Base-by-base conservation (phyloP, 2,888 invertebrate species). In the Pheosia gnoma region DNA sequence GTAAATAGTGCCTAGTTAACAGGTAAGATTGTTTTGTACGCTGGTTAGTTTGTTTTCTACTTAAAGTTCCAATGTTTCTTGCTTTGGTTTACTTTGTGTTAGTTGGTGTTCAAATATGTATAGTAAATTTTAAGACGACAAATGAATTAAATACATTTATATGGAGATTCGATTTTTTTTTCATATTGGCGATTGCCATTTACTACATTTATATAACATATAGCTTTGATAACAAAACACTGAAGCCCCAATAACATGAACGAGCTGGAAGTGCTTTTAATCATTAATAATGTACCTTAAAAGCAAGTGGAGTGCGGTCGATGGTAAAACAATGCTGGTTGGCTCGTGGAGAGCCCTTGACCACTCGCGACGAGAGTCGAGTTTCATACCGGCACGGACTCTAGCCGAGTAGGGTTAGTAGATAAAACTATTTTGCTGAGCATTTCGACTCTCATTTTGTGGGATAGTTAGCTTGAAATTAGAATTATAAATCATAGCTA, bases 271-370 rank as follows among this genome's bases (percentile, higher is more conserved):
- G 62, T 61, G 68, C 67, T 71, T 75, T 72, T 70, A 75, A 77
- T 76, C 71, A 77, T 75, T 47, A 79, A 77, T 72, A 76, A 73
- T 73, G 71, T 38, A 41, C 56, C 66, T 70, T 75, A 68, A 70
- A 73, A 68, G 72, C 66, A 51, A 63, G 69, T 69, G 70, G 72
- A 77, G 79, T 79, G 74, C 74, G 79, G 78, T 77, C 75, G 75
- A 77, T 80, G 71, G 75, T 77, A 84, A 83, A 85, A 86, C 84
- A 84, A 85, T 82, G 78, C 77, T 72, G 72, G 79, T 76, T 75
- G 71, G 78, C 65, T 71, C 61, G 71, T 78, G 68, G 67, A 82
- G 80, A 59, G 75, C 74, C 64, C 83, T 84, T 63, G 68, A 79
- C 72, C 68, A 45, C 70, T 61, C 64, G 72, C 72, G 63, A 71